Evolutionary conservation across 2,797 vertebrate genomes (phyloP).

Genomic region (Typhlichthys eigenmanni): DNA sequence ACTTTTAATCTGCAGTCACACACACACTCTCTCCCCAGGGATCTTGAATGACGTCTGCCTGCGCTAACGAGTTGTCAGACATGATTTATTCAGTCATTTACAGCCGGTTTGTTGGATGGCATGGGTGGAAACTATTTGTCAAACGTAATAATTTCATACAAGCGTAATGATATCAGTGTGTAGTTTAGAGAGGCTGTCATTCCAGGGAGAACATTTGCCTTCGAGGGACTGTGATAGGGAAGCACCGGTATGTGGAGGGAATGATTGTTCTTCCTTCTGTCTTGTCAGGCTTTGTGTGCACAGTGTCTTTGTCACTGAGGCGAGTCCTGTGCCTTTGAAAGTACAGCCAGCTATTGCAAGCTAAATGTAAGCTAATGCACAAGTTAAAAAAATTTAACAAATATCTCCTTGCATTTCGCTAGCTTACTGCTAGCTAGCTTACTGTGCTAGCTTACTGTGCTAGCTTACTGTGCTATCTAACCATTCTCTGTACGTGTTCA

Average conservation of each 20-base stretch:
- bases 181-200: too few relatives aligned
- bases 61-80: slow-evolving; percentile 56
- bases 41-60: slow-evolving; percentile 28
- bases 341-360: too few relatives aligned
- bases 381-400: too few relatives aligned
- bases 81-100: slow-evolving; percentile 55
- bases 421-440: too few relatives aligned
- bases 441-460: too few relatives aligned
- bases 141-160: slow-evolving; percentile 35
- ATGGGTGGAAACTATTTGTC: slow-evolving; percentile 30
- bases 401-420: too few relatives aligned
- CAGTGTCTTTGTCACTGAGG: slow-evolving; percentile 9
- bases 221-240: background rate
- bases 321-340: too few relatives aligned
- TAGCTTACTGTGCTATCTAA: too few relatives aligned
- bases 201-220: too few relatives aligned
- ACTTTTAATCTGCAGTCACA: slow-evolving; percentile 29
- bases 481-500: too few relatives aligned
- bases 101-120: slow-evolving; percentile 30
- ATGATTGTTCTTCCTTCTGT: slow-evolving; percentile 7
- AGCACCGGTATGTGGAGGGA: background rate
- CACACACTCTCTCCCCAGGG: slow-evolving; percentile 7
- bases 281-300: slow-evolving; percentile 3
- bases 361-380: too few relatives aligned
- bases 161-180: background rate